Conservation (phyloP, 1,140 invertebrate genomes). For the Melanaphis sacchari region DNA sequence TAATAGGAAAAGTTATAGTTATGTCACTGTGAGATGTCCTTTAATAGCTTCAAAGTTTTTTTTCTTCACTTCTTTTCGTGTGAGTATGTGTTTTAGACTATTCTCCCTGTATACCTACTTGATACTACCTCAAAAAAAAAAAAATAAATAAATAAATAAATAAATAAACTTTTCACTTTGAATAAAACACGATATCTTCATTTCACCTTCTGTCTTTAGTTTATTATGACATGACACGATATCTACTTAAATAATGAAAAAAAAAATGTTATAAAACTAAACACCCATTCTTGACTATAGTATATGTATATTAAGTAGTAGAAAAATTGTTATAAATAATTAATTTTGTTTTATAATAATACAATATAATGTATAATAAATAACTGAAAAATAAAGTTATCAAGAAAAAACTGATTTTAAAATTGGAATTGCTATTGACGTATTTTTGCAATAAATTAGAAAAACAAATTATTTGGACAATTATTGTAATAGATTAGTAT, state of each 20-base stretch:
- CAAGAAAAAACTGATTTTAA: neutral
- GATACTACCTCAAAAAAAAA: neutral
- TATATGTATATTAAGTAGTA: too few relatives aligned
- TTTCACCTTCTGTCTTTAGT: neutral
- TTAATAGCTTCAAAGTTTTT: constrained; percentile 51
- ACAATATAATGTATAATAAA: too few relatives aligned
- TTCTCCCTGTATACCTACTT: neutral
- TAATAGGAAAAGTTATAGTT: constrained; percentile 56
- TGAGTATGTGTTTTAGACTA: neutral
- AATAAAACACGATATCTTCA: constrained; percentile 46
- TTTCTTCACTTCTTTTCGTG: neutral
- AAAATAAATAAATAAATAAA: neutral
- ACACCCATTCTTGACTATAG: too few relatives aligned
- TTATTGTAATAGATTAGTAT: neutral
- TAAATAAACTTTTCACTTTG: constrained; percentile 44
- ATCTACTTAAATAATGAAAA: neutral
- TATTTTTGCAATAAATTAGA: neutral
- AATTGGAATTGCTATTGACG: neutral
- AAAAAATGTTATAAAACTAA: neutral
- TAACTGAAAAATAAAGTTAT: neutral
- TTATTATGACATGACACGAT: constrained; percentile 41
- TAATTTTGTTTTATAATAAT: neutral
- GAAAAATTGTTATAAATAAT: too few relatives aligned
- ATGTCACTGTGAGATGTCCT: constrained; percentile 48
- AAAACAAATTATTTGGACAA: neutral